These are phyloP conservation scores for Salvator merianae DNA, from an alignment of 2,113 vertebrate genomes.

Conservation along the genomic window DNA sequence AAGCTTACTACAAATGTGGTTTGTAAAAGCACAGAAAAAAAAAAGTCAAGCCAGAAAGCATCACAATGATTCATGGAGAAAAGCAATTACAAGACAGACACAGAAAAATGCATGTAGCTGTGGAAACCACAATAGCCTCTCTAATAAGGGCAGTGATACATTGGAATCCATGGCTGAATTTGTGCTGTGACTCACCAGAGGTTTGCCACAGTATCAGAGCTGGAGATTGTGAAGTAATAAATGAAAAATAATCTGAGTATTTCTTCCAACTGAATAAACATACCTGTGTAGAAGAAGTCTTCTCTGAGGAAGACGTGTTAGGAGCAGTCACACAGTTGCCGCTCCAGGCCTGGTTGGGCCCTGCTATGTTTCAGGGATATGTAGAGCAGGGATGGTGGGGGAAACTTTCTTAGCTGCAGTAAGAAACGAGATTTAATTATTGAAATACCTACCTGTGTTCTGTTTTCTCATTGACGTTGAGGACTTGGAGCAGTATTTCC, in stretches of 20 bases:
- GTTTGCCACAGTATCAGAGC: neutral
- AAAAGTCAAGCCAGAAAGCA: slow-evolving; percentile 48
- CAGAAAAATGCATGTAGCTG: slow-evolving; percentile 7
- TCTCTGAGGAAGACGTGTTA: neutral
- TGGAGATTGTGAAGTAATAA: neutral
- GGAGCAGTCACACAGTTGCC: too few species aligned
- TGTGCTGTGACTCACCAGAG: neutral
- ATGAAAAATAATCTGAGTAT: neutral
- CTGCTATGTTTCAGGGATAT: neutral
- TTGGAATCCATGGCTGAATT: neutral
- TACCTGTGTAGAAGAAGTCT: neutral
- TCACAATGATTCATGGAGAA: slow-evolving; percentile 49
- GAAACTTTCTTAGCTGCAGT: too few species aligned
- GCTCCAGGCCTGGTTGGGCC: neutral
- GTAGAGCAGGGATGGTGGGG: neutral
- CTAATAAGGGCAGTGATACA: neutral
- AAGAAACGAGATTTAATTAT: neutral
- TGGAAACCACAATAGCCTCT: neutral
- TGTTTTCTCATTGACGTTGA: neutral
- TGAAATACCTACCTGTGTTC: neutral
- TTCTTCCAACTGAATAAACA: neutral
- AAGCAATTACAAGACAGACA: slow-evolving; percentile 19
- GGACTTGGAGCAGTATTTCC: neutral
- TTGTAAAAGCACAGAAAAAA: slow-evolving; percentile 48
- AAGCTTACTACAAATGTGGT: slow-evolving; percentile 23